These are phyloP conservation scores for Caenorhabditis sp. DNA, from an alignment of 2,888 invertebrate genomes.

Conservation along the genomic window DNA sequence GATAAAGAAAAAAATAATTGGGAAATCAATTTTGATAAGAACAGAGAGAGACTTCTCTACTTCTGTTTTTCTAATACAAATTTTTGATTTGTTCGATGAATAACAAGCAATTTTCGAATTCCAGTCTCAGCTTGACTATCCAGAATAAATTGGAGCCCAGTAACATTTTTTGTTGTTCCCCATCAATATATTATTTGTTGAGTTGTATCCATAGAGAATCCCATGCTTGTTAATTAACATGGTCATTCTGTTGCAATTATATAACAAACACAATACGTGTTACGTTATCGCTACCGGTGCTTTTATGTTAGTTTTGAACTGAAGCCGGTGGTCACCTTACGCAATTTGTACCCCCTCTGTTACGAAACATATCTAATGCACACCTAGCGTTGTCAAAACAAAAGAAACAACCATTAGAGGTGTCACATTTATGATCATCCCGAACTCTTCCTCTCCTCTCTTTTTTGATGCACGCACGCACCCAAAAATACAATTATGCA, in stretches of 20 bases:
- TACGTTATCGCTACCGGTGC: slow-evolving; percentile 26
- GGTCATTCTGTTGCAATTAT: slow-evolving; percentile 17
- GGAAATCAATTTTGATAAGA: no score
- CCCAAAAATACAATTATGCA: background rate
- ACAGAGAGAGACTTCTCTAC: no score
- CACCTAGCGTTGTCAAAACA: background rate
- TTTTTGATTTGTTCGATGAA: no score
- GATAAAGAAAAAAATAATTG: no score
- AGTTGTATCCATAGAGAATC: background rate
- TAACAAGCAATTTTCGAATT: no score
- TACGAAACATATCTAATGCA: slow-evolving; percentile 19
- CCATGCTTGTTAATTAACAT: slow-evolving; percentile 9
- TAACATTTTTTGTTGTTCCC: no score
- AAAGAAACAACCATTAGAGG: slow-evolving; percentile 11
- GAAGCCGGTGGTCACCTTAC: slow-evolving; percentile 22
- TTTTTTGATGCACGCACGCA: background rate
- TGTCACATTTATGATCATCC: slow-evolving; percentile 22
- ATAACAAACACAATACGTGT: slow-evolving; percentile 26
- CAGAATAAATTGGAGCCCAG: no score
- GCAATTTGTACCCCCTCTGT: slow-evolving; percentile 12
- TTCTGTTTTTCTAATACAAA: no score
- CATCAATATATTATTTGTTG: background rate
- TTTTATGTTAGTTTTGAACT: slow-evolving; percentile 20
- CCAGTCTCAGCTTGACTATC: no score
- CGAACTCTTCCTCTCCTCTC: background rate